phyloP scores from a whole-genome alignment of 2,113 vertebrate genomes.

The Rattus rattus region DNA sequence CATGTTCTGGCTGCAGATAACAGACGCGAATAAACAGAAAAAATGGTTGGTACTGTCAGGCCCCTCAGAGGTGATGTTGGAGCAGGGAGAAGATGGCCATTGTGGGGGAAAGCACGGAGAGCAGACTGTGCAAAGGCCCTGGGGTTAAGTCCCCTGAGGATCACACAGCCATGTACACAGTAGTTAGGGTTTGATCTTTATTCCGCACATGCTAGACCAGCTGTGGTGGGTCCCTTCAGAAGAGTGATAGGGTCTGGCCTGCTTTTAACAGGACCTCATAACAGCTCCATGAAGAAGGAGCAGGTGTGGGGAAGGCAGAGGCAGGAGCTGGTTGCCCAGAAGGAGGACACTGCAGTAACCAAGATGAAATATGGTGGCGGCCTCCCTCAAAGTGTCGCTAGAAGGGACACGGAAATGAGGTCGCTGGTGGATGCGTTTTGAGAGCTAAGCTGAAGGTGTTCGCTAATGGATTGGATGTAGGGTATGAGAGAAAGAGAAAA shows the following conservation, averaged over 20 bases:
- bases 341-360: not conserved
- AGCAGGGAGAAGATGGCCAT: not conserved
- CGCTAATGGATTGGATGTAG: slow-evolving; percentile 13
- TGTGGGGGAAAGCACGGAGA: not conserved
- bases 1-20: not conserved
- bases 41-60: not conserved
- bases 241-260: not conserved
- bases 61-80: not conserved
- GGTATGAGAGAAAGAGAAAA: not conserved
- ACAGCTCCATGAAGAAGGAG: not conserved
- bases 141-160: not conserved
- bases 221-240: not conserved
- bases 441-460: slow-evolving; percentile 32
- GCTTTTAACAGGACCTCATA: not conserved
- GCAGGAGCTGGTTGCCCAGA: not conserved
- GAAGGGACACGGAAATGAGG: not conserved
- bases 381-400: not conserved
- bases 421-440: not conserved
- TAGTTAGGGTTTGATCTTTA: not conserved
- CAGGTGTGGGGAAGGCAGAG: rapidly evolving
- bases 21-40: not conserved
- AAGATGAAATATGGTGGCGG: not conserved
- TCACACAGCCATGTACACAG: not conserved
- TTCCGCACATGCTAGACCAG: not conserved
- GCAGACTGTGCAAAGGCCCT: not conserved